Base-by-base conservation (phyloP, 2,888 invertebrate species). In the Thereva nobilitata region DNA sequence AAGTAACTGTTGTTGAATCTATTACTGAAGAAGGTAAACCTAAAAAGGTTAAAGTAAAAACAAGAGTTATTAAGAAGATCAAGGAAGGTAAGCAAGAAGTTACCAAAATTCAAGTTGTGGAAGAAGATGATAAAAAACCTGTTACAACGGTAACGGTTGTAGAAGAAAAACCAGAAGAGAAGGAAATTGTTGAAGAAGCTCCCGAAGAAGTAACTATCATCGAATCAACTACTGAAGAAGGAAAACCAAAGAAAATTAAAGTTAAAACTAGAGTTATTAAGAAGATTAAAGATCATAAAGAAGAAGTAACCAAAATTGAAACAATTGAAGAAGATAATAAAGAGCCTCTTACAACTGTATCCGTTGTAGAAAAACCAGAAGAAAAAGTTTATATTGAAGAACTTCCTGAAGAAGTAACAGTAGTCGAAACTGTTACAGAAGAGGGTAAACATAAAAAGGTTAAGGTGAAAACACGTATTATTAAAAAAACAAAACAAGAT, bases 191-290 rank as follows among this genome's bases (percentile, higher is more conserved):
- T 1, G 12, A 72, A 68, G 70, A 73, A 68, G 70, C 75, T 9
- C 71, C 74, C 12, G 74, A 78, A 63, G 75, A 76, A 70, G 70
- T 74, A 7, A 77, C 78, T 59, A 73, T 83, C 1, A 78, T 80
- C 1, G 83, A 84, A 6, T 66, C 83, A 1, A 49, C 70, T 6
- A 81, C 82, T 0, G 72, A 73, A 23, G 76, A 77, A 67, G 79
- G 77, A 4, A 75, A 74, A 65, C 73, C 74, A 0, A 75, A 71
- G 49, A 74, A 79, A 73, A 76, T 76, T 72, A 79, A 72, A 55
- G 74, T 72, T 38, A 68, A 77, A 56, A 80, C 78, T 67, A 76
- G 77, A 4, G 72, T 76, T 0, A 78, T 79, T 50, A 78, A 77
- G 67, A 78, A 75, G 67, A 78, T 72, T 70, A 72, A 72, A 63